Evolutionary conservation across 2,888 invertebrate genomes (phyloP).

Genomic region (Parascotia fuliginaria): DNA sequence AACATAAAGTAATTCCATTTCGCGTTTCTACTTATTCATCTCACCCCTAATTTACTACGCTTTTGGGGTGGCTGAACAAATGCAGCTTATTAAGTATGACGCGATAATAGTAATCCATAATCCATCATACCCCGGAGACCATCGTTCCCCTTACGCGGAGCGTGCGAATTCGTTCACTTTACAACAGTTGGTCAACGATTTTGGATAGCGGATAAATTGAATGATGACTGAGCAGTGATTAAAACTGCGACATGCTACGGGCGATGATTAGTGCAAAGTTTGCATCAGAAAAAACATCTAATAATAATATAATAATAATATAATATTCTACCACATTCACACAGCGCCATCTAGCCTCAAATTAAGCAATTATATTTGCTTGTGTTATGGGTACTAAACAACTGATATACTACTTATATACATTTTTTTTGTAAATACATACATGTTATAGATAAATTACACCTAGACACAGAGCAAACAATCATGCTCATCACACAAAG

Average conservation of each 20-base stretch:
- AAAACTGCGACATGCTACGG: background rate
- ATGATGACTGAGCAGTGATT: background rate
- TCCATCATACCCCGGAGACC: conserved; percentile 17
- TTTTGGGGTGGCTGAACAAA: conserved; percentile 15
- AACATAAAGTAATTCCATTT: background rate
- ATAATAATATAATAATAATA: too few relatives aligned
- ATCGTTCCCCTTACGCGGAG: background rate
- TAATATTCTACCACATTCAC: too few relatives aligned
- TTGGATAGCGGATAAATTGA: conserved; percentile 10
- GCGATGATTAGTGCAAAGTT: too few relatives aligned
- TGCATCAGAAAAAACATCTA: too few relatives aligned
- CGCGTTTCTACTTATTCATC: conserved; percentile 8
- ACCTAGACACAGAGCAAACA: too few relatives aligned
- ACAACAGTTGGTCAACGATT: conserved; percentile 17
- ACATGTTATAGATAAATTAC: too few relatives aligned
- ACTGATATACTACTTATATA: too few relatives aligned
- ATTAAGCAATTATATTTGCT: too few relatives aligned
- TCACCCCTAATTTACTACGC: conserved; percentile 11
- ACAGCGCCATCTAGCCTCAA: too few relatives aligned
- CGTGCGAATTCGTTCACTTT: conserved; percentile 6
- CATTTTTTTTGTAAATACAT: too few relatives aligned
- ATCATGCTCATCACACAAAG: too few relatives aligned
- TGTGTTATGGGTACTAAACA: too few relatives aligned
- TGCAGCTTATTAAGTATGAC: conserved; percentile 18
- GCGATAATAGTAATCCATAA: conserved; percentile 20